Evolutionary conservation across 2,113 vertebrate species (phyloP).

Genomic region (Ceyx melanurus): DNA sequence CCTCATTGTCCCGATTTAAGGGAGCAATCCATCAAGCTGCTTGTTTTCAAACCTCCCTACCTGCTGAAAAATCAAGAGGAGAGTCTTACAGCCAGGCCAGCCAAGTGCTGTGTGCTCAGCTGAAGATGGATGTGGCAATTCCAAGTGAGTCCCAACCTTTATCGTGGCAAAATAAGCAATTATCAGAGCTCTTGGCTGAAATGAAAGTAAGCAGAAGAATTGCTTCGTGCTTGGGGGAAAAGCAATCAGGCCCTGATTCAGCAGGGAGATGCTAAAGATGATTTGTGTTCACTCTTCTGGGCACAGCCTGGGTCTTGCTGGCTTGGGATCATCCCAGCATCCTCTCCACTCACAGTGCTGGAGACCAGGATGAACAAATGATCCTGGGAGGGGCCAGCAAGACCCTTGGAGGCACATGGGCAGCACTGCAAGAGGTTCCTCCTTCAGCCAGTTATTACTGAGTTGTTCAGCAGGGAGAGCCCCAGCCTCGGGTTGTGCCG

Average conservation of each 20-base stretch:
- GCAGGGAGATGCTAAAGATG: neutral
- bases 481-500: neutral
- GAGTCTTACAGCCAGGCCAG: neutral
- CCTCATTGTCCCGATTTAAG: neutral
- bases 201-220: neutral
- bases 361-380: neutral
- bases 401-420: fast-evolving
- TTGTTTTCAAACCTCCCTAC: neutral
- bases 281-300: neutral
- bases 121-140: constrained; percentile 26
- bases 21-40: neutral
- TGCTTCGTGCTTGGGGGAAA: neutral
- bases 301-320: neutral
- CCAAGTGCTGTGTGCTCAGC: neutral
- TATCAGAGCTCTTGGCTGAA: neutral
- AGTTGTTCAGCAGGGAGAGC: neutral
- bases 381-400: neutral
- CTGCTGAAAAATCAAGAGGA: neutral
- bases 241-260: neutral
- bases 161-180: neutral
- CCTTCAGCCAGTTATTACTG: neutral
- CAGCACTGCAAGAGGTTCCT: neutral
- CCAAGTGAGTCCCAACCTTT: constrained; percentile 31
- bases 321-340: neutral
- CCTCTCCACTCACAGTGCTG: neutral